Conservation (phyloP, 2,888 invertebrate genomes). For the Epiperipatus broadwayi region DNA sequence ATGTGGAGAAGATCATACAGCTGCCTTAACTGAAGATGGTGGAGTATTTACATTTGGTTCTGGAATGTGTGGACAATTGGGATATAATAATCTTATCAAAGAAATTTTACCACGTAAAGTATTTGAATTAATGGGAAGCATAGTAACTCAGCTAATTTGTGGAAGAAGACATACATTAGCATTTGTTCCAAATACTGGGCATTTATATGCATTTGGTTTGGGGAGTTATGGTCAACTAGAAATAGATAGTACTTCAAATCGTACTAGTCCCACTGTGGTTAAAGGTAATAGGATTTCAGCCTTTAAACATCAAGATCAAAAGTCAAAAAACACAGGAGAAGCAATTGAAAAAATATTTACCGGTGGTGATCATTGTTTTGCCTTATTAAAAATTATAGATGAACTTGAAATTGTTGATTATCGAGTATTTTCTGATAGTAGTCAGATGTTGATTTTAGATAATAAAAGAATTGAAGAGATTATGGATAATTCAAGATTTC, state of each 20-base stretch:
- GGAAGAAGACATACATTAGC: slow-evolving; percentile 59
- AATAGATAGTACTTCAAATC: slow-evolving; percentile 28
- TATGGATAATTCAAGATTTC: too few relatives aligned
- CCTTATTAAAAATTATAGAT: slow-evolving; percentile 23
- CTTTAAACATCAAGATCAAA: too few relatives aligned
- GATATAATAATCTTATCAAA: slow-evolving; percentile 57
- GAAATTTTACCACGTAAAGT: slow-evolving; percentile 76
- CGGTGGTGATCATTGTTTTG: too few relatives aligned
- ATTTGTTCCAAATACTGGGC: slow-evolving; percentile 52
- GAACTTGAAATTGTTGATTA: slow-evolving; percentile 43
- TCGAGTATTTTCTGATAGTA: slow-evolving; percentile 36
- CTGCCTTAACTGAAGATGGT: slow-evolving; percentile 76
- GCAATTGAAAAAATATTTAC: too few relatives aligned
- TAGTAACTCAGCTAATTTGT: slow-evolving; percentile 51
- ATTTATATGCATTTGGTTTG: slow-evolving; percentile 72
- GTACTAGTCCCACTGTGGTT: slow-evolving; percentile 37
- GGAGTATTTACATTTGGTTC: slow-evolving; percentile 85
- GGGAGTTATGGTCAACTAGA: slow-evolving; percentile 80
- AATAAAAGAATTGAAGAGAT: slow-evolving; percentile 18
- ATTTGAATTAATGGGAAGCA: slow-evolving; percentile 77
- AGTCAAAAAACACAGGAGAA: too few relatives aligned
- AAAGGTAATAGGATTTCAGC: slow-evolving; percentile 21
- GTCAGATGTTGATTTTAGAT: slow-evolving; percentile 42
- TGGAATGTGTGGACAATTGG: slow-evolving; percentile 75
- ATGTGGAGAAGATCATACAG: slow-evolving; percentile 83